These are phyloP conservation scores for Cephalophus harveyi DNA, from an alignment of 2,113 vertebrate species.

Conservation along the genomic window DNA sequence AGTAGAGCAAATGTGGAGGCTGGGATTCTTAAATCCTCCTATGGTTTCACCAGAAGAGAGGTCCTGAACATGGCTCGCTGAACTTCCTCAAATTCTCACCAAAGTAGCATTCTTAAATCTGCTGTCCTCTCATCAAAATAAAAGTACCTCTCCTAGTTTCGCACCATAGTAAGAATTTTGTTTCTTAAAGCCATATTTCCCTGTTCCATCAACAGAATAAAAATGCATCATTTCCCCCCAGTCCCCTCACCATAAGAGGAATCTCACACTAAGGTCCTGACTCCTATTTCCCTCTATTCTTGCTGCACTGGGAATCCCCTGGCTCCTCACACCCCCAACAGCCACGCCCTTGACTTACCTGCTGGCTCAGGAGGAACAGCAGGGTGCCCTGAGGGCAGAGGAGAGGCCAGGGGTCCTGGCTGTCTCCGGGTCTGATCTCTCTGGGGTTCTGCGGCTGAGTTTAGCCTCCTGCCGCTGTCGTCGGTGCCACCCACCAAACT, in stretches of 20 bases:
- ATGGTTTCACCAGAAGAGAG: background rate
- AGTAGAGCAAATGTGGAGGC: background rate
- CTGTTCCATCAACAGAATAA: background rate
- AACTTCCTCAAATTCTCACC: background rate
- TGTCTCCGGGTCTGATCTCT: conserved; percentile 80
- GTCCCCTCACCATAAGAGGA: background rate
- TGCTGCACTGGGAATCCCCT: background rate
- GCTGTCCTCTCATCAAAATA: background rate
- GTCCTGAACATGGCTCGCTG: background rate
- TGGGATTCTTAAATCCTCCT: background rate
- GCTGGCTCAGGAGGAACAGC: conserved; percentile 29
- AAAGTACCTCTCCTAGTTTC: background rate
- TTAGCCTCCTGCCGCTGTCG: conserved; percentile 21
- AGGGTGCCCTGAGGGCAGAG: background rate
- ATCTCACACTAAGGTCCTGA: background rate
- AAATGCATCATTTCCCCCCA: background rate
- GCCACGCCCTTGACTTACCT: background rate
- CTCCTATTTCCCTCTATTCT: background rate
- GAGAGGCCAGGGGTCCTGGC: conserved; percentile 31
- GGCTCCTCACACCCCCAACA: no score
- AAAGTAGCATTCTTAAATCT: background rate
- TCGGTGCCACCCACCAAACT: conserved; percentile 71
- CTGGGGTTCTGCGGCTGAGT: conserved; percentile 79
- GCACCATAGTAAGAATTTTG: background rate
- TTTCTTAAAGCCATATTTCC: background rate